phyloP scores from a whole-genome alignment of 2,797 vertebrate genomes.

The Podarcis lilfordi region DNA sequence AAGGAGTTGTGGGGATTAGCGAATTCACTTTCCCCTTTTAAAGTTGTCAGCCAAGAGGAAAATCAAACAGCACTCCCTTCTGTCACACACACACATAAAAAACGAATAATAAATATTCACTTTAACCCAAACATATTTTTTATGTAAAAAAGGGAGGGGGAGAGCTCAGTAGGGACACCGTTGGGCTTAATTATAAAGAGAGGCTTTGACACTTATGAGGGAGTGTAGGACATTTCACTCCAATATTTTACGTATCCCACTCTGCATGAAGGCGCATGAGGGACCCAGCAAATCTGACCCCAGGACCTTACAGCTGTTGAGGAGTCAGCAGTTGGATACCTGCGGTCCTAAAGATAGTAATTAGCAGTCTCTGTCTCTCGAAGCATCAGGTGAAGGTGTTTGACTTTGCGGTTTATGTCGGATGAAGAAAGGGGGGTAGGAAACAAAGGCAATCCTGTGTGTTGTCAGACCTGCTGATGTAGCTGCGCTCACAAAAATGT shows the following conservation, averaged over 20 bases:
- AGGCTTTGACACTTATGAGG: constrained; percentile 49
- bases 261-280: constrained; percentile 41
- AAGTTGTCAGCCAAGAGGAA: constrained; percentile 55
- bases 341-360: constrained; percentile 58
- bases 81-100: constrained; percentile 36
- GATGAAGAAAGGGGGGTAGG: neutral
- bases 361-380: constrained; percentile 44
- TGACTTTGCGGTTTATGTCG: constrained; percentile 23
- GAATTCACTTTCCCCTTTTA: constrained; percentile 47
- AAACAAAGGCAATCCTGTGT: constrained; percentile 25
- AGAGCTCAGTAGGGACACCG: constrained; percentile 44
- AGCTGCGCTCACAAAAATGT: neutral
- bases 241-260: constrained; percentile 44
- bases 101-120: constrained; percentile 45
- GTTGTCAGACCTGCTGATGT: neutral
- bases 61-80: constrained; percentile 44
- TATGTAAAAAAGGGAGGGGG: constrained; percentile 41
- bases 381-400: constrained; percentile 30
- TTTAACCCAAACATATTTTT: constrained; percentile 49
- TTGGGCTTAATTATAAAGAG: constrained; percentile 70
- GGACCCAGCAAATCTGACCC: constrained; percentile 32
- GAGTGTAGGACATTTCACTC: constrained; percentile 58
- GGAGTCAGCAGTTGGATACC: constrained; percentile 55
- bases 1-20: constrained; percentile 18
- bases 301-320: constrained; percentile 32